Percentiles rank a stretch among this genome's conserved stretches.
These are phyloP conservation scores for Cinara cedri DNA, from an alignment of 2,888 invertebrate species.

Conservation along the genomic window DNA sequence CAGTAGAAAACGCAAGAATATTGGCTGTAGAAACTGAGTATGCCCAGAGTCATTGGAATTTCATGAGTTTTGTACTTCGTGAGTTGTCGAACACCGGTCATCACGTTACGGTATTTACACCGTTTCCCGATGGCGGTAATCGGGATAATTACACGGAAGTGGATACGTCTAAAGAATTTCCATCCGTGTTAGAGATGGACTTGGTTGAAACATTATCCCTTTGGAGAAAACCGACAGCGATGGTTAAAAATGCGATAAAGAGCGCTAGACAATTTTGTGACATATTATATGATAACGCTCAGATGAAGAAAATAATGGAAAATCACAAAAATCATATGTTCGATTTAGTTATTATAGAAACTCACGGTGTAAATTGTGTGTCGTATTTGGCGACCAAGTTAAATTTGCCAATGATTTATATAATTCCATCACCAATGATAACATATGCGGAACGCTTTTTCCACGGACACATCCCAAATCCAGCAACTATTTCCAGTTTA, in stretches of 20 bases:
- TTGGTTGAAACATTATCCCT: too few species aligned
- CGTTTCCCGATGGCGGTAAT: slow-evolving; percentile 53
- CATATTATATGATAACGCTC: slow-evolving; percentile 55
- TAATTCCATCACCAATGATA: not conserved
- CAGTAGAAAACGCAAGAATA: too few species aligned
- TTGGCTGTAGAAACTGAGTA: not conserved
- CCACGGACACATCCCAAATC: not conserved
- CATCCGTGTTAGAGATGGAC: not conserved
- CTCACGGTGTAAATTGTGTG: not conserved
- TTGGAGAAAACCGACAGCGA: too few species aligned
- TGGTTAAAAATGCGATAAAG: accelerated
- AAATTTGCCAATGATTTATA: not conserved
- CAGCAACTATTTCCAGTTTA: not conserved
- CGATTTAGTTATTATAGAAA: slow-evolving; percentile 13
- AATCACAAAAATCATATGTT: not conserved
- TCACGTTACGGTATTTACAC: slow-evolving; percentile 60
- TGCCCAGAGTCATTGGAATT: slow-evolving; percentile 60
- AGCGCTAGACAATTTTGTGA: too few species aligned
- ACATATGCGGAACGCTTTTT: not conserved
- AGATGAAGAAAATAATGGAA: slow-evolving; percentile 58
- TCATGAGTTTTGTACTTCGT: slow-evolving; percentile 60
- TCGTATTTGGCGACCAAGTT: not conserved
- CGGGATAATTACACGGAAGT: slow-evolving; percentile 37
- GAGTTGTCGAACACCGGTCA: slow-evolving; percentile 61
- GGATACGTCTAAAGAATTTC: slow-evolving; percentile 20